A percentile compares a stretch with the other conserved stretches of the same genome.
Conservation (phyloP, 1,140 invertebrate genomes). For the Drosophila funebris region DNA sequence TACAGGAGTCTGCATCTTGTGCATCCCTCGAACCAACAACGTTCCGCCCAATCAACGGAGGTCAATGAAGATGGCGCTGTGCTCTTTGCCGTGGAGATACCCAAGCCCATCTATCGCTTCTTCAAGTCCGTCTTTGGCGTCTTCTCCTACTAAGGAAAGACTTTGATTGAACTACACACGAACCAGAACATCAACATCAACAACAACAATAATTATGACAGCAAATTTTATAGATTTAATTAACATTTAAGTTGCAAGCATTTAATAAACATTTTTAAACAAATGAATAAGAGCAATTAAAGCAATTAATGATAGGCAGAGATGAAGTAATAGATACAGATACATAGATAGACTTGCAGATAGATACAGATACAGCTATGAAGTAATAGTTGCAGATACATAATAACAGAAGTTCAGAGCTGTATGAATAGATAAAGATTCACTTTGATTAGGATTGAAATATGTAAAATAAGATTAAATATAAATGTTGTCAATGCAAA, state of each 20-base stretch:
- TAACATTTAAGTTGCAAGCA: conserved; percentile 1
- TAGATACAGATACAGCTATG: too few species aligned
- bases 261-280: conserved; percentile 6
- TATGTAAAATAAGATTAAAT: too few species aligned
- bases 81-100: conserved; percentile 66
- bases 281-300: neutral
- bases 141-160: conserved; percentile 45
- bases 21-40: conserved; percentile 21
- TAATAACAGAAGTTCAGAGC: too few species aligned
- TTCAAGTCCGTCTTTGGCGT: conserved; percentile 64
- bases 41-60: conserved; percentile 31
- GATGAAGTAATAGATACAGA: too few species aligned
- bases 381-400: too few species aligned
- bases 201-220: neutral
- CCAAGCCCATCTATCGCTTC: conserved; percentile 68
- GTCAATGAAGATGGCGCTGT: conserved; percentile 55
- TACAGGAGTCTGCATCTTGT: conserved; percentile 25
- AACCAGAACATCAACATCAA: neutral
- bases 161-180: neutral
- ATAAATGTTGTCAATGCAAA: too few species aligned
- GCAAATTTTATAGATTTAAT: conserved; percentile 9
- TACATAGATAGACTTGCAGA: too few species aligned
- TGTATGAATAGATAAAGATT: too few species aligned
- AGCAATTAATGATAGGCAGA: too few species aligned
- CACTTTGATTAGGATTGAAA: too few species aligned